Evolutionary conservation across 1,140 invertebrate species (phyloP), one percentile per base, ranked within the genome.

Genomic region (Sycobia sp.): DNA sequence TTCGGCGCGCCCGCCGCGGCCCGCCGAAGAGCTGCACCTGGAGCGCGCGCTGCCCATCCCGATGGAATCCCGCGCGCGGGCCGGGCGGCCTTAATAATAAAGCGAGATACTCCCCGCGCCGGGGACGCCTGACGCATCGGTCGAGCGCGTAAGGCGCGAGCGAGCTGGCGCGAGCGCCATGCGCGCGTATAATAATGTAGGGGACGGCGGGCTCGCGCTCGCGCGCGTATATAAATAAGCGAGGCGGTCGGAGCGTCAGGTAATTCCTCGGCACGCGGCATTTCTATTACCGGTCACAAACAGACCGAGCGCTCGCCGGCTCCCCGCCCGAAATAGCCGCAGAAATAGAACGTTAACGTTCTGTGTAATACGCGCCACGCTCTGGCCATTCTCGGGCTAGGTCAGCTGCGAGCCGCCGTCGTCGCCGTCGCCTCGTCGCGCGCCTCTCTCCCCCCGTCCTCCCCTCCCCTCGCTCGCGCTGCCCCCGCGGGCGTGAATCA

Each of bases 221-320:
- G 3, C 7, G 25, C 27, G 25, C 16, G 16, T n/a, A 34, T 34
- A 46, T 38, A 49, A 59, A 38, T 59, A 49, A 25, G 44, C 43
- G 43, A 23, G 27, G 18, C 39, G 32, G 25, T 29, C 44, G 32
- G 25, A 62, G n/a, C n/a, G n/a, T n/a, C n/a, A 58, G 61, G 58
- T 68, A 58, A 65, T 71, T 68, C 66, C 66, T 65, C 67, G 63
- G 41, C 25, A 62, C 38, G 69, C 38, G 69, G 62, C 65, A 56
- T 62, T 69, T 75, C 71, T 77, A 78, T 77, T 76, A 74, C 62
- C 67, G 67, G 71, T 65, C 61, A 73, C 74, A 76, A 79, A 77
- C 72, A 76, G 74, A 76, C 69, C 67, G 69, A 73, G 72, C 70
- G 67, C 65, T 71, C 69, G 72, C 65, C 32, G 11, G 54, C 65